Evolutionary conservation across 2,888 invertebrate species (phyloP).

Genomic region (Dorcus parallelipipedus): DNA sequence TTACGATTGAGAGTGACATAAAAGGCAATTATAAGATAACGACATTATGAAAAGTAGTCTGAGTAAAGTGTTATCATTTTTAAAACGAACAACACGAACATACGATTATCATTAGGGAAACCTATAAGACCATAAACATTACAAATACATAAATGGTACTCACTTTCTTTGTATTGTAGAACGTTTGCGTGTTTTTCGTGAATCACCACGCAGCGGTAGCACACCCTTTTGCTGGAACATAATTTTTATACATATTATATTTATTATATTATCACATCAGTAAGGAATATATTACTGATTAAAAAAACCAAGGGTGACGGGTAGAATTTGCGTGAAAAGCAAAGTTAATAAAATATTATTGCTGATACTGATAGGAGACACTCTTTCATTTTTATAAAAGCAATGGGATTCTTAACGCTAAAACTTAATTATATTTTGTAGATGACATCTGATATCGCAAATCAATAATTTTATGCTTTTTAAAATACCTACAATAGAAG

Average conservation of each 20-base stretch:
- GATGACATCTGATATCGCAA: too few relatives aligned
- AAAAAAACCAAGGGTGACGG: neutral
- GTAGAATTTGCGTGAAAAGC: neutral
- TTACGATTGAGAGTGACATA: too few relatives aligned
- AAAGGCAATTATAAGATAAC: too few relatives aligned
- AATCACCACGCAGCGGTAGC: constrained; percentile 92
- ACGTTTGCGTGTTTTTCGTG: constrained; percentile 94
- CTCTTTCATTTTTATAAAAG: too few relatives aligned
- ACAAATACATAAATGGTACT: constrained; percentile 55
- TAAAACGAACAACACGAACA: neutral
- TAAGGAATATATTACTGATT: neutral
- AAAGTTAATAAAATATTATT: too few relatives aligned
- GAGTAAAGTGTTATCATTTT: neutral
- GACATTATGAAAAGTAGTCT: neutral
- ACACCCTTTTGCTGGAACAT: constrained; percentile 74
- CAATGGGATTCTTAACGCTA: too few relatives aligned
- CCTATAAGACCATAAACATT: too few relatives aligned
- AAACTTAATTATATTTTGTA: too few relatives aligned
- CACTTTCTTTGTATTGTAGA: constrained; percentile 96
- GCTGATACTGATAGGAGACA: too few relatives aligned
- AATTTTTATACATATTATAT: constrained; percentile 18
- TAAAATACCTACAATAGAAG: too few relatives aligned
- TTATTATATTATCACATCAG: neutral
- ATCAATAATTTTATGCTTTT: too few relatives aligned
- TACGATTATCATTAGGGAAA: too few relatives aligned